Evolutionary conservation across 2,888 invertebrate genomes (phyloP).

Genomic region (Oxytorus armatus): DNA sequence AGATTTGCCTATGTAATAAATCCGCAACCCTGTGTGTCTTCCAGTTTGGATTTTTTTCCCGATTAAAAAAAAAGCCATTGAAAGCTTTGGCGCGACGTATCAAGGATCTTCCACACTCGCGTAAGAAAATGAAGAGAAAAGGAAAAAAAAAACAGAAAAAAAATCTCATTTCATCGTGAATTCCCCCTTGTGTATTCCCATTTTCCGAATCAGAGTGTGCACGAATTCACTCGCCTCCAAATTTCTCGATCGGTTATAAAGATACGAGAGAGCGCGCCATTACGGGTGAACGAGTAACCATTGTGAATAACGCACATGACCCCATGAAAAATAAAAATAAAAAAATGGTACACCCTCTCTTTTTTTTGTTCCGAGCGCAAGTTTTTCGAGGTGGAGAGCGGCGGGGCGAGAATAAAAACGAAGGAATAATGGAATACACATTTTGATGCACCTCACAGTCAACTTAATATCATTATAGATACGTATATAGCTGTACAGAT

Average conservation of each 20-base stretch:
- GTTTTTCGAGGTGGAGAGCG: not conserved
- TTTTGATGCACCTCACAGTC: conserved; percentile 51
- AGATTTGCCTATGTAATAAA: not conserved
- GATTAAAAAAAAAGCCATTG: conserved; percentile 30
- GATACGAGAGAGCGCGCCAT: conserved; percentile 41
- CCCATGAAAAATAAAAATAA: conserved; percentile 16
- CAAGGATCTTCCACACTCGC: conserved; percentile 2
- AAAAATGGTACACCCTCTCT: conserved; percentile 7
- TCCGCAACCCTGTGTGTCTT: not conserved
- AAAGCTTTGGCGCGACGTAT: not conserved
- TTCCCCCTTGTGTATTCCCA: conserved; percentile 2
- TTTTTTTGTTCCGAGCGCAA: conserved; percentile 12
- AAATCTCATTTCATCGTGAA: conserved; percentile 35
- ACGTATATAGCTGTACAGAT: not conserved
- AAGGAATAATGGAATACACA: conserved; percentile 43
- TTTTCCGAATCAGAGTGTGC: conserved; percentile 35
- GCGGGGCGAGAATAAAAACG: too few relatives aligned
- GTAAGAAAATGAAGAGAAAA: not conserved
- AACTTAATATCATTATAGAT: conserved; percentile 52
- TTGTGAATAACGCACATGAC: conserved; percentile 51
- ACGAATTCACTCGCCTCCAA: conserved; percentile 47
- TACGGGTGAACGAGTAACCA: conserved; percentile 56
- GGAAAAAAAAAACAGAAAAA: conserved; percentile 2
- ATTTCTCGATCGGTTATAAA: conserved; percentile 63
- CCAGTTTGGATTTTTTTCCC: not conserved